Percentiles rank a stretch among this genome's conserved stretches.
These are phyloP conservation scores for Julus scanicus DNA, from an alignment of 2,888 invertebrate species.

Conservation along the genomic window DNA sequence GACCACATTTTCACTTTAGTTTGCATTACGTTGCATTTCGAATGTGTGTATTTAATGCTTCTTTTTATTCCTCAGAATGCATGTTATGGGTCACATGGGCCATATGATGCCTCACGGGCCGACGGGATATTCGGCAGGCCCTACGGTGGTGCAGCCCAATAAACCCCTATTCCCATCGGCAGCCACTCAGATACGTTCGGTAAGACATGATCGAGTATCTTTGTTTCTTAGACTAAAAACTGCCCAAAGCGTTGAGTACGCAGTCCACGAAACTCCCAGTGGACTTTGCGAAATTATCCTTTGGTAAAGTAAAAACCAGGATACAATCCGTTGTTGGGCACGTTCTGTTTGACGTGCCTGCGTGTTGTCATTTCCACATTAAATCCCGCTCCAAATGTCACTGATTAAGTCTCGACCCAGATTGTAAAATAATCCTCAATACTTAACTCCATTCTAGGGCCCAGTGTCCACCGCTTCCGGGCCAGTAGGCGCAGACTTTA, in stretches of 20 bases:
- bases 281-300: constrained; percentile 48
- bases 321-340: neutral
- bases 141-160: constrained; percentile 62
- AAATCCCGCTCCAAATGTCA: neutral
- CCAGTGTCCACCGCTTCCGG: constrained; percentile 49
- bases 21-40: neutral
- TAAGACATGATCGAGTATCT: neutral
- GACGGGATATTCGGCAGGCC: constrained; percentile 15
- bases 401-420: neutral
- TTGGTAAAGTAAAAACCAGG: constrained; percentile 36
- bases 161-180: constrained; percentile 81
- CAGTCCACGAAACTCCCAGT: neutral
- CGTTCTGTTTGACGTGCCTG: neutral
- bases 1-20: neutral
- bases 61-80: constrained; percentile 54
- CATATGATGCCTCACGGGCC: constrained; percentile 62
- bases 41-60: neutral
- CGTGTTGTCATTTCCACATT: neutral
- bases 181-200: neutral
- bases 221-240: neutral
- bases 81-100: constrained; percentile 62
- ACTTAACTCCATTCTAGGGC: constrained; percentile 38
- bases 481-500: constrained; percentile 60
- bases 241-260: constrained; percentile 51
- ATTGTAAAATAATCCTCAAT: too few relatives aligned